Evolutionary conservation across 2,888 invertebrate species (phyloP), one percentile per base, ranked within the genome.

Genomic region (Achlya flavicornis): DNA sequence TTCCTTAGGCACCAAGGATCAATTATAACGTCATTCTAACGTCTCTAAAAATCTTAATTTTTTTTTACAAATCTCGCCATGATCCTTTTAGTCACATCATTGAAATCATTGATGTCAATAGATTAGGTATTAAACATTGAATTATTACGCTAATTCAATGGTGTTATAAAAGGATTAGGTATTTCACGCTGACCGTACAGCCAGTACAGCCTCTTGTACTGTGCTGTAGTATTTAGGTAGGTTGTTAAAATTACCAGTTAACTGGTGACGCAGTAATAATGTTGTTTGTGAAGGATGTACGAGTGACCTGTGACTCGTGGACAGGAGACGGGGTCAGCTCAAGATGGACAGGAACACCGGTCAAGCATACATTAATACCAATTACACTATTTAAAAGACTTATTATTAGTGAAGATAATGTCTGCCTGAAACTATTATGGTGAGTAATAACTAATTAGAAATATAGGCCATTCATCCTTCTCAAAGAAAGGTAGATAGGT

Each of bases 281-380:
- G 69, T 84, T 90, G 84, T 87, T 88, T 85, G 79, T 81, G 78
- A 77, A 81, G 80, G 88, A 90, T 86, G 85, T 79, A 70, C 81
- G 67, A 79, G 77, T 89, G 87, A 84, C 80, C 86, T 74, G 68
- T 79, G 83, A 73, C 80, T 76, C 71, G 69, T 57, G 61, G 41
- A 41, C 61, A 78, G 83, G 83, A 81, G 82, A 73, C 78, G 80
- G 79, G 88, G 84, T 86, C 88, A 59, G 46, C 65, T 65, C 65
- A 73, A 66, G 74, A 69, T 74, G 72, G 72, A 79, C 83, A 87
- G 84, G 84, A 87, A 84, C 84, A 76, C 69, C 73, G 67, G 72
- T 73, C 69, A 74, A 72, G 70, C 70, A 78, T 77, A 77, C 87
- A 85, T 88, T 86, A 41, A 80, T 69, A 72, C 64, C 82, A 88